Percentiles rank a stretch among this genome's conserved stretches.
phyloP scores from a whole-genome alignment of 2,888 invertebrate genomes.

The Odiellus spinosus region DNA sequence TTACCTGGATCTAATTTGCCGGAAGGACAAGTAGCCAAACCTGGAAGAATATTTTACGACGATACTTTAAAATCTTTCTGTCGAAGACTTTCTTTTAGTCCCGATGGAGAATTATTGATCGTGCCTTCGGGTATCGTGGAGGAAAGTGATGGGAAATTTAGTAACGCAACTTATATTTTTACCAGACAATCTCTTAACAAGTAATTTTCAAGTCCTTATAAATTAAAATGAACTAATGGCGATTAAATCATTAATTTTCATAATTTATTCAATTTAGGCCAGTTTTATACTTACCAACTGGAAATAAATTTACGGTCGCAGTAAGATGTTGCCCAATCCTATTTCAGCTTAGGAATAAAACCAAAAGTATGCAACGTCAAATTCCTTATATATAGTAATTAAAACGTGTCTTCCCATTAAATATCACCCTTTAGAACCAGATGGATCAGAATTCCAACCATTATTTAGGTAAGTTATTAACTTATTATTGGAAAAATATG shows the following conservation, averaged over 20 bases:
- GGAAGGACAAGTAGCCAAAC: neutral
- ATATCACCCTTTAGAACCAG: too few relatives aligned
- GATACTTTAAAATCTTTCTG: conserved; percentile 89
- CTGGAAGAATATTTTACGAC: conserved; percentile 58
- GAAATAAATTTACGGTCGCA: conserved; percentile 63
- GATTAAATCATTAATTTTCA: too few relatives aligned
- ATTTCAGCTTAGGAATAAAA: conserved; percentile 37
- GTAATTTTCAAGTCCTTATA: conserved; percentile 23
- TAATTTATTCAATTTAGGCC: too few relatives aligned
- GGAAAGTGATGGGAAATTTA: conserved; percentile 26
- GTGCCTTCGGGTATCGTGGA: conserved; percentile 69
- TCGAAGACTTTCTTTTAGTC: conserved; percentile 71
- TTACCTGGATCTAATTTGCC: too few relatives aligned
- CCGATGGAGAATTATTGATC: conserved; percentile 78
- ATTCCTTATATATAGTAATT: too few relatives aligned
- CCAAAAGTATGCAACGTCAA: neutral
- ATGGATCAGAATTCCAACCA: neutral
- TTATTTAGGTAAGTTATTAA: neutral
- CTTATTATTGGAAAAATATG: too few relatives aligned
- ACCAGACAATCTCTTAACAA: conserved; percentile 36
- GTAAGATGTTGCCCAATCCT: conserved; percentile 62
- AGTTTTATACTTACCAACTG: conserved; percentile 56
- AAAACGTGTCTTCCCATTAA: too few relatives aligned
- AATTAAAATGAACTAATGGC: too few relatives aligned
- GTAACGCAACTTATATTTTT: conserved; percentile 44